Evolutionary conservation across 2,888 invertebrate genomes (phyloP), one percentile per base, ranked within the genome.

Genomic region (Atrina japonica): DNA sequence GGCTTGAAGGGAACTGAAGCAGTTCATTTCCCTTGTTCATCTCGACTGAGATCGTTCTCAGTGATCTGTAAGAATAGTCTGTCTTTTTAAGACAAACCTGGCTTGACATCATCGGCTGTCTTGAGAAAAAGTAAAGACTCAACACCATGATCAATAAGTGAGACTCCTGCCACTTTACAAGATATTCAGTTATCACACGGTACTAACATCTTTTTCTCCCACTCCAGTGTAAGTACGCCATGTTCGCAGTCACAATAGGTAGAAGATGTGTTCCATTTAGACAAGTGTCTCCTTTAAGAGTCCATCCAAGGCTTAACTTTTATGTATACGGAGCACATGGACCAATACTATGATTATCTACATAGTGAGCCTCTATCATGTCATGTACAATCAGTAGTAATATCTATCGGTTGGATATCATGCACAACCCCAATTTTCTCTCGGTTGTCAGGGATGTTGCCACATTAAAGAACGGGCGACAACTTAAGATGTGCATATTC

Each of bases 1-100:
- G 25, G n/a, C 25, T 50, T 30, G 47, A 75, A 72, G 3, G 68
- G 72, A n/a, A 75, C 43, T 0, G 71, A 68, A n/a, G 68, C 65
- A 3, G 50, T 47, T 72, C 72, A 75, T 29, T 50, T 47, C n/a
- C 74, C 74, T 27, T 60, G 45, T 27, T 18, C 5, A 45, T 70
- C 58, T 11, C 35, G 52, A 3, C 29, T 7, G 40, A 72, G 60
- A 9, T 29, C 35, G 9, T 16, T 43, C 7, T 72, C 65, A 63
- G 73, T 73, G 16, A 67, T 56, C 5, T 14, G 3, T 0, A 75
- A 58, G 35, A 75, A 75, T 27, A 41, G 18, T 25, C 18, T 18
- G 27, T 73, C 76, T 7, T 76, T 66, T 23, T 55, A 23, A 7
- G 76, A 76, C n/a, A 41, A 16, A 18, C 61, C 49, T 2, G 41